Evolutionary conservation across 2,113 vertebrate species (phyloP).

Genomic region (Datnioides undecimradiatus): DNA sequence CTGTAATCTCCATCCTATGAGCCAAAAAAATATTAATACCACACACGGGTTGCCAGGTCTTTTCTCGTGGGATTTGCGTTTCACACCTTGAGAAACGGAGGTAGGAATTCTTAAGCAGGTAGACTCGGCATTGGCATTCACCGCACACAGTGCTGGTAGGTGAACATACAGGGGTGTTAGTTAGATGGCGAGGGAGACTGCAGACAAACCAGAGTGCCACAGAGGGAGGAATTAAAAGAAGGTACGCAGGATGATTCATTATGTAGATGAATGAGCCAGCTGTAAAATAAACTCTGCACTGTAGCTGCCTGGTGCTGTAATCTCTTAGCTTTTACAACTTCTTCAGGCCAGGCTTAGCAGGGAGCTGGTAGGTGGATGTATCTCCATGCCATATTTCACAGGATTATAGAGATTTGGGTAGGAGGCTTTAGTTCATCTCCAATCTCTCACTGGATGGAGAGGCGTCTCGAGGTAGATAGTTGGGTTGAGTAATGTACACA

Average conservation of each 20-base stretch:
- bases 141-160: slow-evolving; percentile 21
- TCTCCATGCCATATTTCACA: slow-evolving; percentile 29
- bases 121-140: slow-evolving; percentile 53
- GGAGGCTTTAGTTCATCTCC: slow-evolving; percentile 31
- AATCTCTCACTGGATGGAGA: slow-evolving; percentile 12
- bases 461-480: neutral
- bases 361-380: slow-evolving; percentile 11
- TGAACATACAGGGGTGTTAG: slow-evolving; percentile 21
- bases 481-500: slow-evolving; percentile 27
- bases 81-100: slow-evolving; percentile 31
- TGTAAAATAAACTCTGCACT: neutral
- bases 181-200: slow-evolving; percentile 27
- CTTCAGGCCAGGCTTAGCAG: slow-evolving; percentile 27
- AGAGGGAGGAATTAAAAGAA: slow-evolving; percentile 43
- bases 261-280: slow-evolving; percentile 35
- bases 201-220: slow-evolving; percentile 15
- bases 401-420: slow-evolving; percentile 32
- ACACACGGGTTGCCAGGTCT: slow-evolving; percentile 5
- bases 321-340: slow-evolving; percentile 26
- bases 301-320: neutral
- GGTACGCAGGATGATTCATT: slow-evolving; percentile 51
- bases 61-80: slow-evolving; percentile 32
- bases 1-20: slow-evolving; percentile 16
- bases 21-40: slow-evolving; percentile 16
- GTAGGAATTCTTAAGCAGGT: slow-evolving; percentile 29